Conservation (phyloP, 2,888 invertebrate genomes). For the Drosophila quasianomalipes region DNA sequence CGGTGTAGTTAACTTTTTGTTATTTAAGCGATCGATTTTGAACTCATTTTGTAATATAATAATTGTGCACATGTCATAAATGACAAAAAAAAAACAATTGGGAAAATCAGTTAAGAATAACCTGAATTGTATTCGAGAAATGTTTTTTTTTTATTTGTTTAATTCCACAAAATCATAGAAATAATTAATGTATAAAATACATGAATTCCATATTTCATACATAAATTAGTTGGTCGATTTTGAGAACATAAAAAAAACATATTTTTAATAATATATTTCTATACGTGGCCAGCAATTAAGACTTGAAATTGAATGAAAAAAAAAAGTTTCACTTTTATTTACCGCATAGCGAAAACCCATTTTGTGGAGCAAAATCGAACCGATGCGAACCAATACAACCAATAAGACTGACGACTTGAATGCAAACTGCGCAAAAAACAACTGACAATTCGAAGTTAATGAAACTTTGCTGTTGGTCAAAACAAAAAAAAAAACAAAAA, state of each 20-base stretch:
- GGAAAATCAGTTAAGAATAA: neutral
- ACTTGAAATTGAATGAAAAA: neutral
- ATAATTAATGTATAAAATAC: neutral
- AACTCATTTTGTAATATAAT: neutral
- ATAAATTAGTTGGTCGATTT: neutral
- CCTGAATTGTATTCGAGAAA: neutral
- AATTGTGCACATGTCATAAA: neutral
- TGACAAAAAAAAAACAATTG: neutral
- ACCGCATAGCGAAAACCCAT: slow-evolving; percentile 11
- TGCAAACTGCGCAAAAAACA: slow-evolving; percentile 2
- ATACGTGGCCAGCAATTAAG: neutral
- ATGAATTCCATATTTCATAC: neutral
- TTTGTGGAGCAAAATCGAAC: neutral
- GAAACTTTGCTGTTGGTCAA: neutral
- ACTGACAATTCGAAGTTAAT: neutral
- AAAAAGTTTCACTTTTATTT: neutral
- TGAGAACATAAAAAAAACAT: neutral
- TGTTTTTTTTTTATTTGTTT: neutral
- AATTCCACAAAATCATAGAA: neutral
- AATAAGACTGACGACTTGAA: neutral
- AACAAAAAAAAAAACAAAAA: neutral
- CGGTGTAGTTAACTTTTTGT: too few relatives aligned
- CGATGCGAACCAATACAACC: neutral
- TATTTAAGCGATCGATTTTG: neutral
- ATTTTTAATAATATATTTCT: too few relatives aligned